Conservation (phyloP, 2,113 vertebrate genomes). For the Bombycilla garrulus region DNA sequence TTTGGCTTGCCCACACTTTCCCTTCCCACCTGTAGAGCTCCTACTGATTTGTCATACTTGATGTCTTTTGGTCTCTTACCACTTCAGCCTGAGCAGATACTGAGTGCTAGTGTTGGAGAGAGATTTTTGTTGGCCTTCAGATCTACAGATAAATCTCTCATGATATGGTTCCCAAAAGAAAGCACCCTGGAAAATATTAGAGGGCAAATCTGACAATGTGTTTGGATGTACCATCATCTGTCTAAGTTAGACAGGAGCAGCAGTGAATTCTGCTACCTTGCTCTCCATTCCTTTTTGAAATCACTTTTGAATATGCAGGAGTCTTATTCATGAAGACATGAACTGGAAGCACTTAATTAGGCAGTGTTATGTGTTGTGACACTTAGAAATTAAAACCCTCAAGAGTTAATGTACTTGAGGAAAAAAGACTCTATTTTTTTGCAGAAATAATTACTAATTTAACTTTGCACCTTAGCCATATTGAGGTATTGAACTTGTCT, state of each 20-base stretch:
- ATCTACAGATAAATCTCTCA: background rate
- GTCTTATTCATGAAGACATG: background rate
- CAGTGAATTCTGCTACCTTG: background rate
- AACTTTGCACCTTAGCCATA: background rate
- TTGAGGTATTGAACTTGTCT: background rate
- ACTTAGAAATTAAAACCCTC: background rate
- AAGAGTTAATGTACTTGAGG: background rate
- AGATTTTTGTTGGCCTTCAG: background rate
- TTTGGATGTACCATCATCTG: background rate
- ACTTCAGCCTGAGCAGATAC: background rate
- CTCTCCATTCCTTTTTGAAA: background rate
- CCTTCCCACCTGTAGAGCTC: background rate
- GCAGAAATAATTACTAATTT: background rate
- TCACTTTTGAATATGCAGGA: background rate
- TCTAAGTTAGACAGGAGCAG: background rate
- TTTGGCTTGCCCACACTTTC: background rate
- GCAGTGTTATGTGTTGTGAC: background rate
- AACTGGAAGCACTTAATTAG: background rate
- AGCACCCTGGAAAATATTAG: background rate
- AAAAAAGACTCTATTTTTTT: background rate
- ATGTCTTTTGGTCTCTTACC: background rate
- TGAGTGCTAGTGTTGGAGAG: background rate
- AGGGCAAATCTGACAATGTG: background rate
- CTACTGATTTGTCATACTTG: background rate
- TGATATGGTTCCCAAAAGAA: background rate